A percentile compares a stretch with the other conserved stretches of the same genome.
phyloP scores from a whole-genome alignment of 2,797 vertebrate genomes.

The Triplophysa bombifrons region DNA sequence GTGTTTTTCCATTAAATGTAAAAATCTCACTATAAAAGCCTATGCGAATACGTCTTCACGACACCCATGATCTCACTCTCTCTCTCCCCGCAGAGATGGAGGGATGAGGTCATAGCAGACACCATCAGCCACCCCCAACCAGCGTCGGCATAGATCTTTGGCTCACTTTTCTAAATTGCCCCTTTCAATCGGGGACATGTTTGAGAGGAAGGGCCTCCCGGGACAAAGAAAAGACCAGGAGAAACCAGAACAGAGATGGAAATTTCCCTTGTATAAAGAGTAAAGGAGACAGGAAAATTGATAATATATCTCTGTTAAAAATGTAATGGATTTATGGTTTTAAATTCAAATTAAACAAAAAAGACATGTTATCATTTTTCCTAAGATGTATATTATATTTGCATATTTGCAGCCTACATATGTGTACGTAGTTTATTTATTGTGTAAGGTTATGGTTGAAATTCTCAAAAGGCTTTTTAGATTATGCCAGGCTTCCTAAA shows the following conservation, averaged over 20 bases:
- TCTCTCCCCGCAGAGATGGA: conserved; percentile 58
- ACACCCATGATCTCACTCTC: conserved; percentile 75
- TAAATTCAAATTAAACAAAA: too few relatives aligned
- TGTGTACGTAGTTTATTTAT: background rate
- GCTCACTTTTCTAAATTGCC: conserved; percentile 56
- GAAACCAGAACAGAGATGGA: conserved; percentile 31
- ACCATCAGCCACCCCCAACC: conserved; percentile 52
- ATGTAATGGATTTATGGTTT: too few relatives aligned
- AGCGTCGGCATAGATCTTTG: conserved; percentile 50
- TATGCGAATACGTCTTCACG: conserved; percentile 67
- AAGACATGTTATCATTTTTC: background rate
- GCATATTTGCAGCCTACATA: background rate
- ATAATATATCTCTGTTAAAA: background rate
- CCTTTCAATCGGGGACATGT: conserved; percentile 36
- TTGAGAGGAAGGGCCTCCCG: conserved; percentile 42
- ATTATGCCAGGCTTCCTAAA: background rate
- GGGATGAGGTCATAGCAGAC: conserved; percentile 74
- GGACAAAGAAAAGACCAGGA: conserved; percentile 47
- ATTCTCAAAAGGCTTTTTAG: background rate
- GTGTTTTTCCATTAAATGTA: background rate
- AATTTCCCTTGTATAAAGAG: conserved; percentile 23
- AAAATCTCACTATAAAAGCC: background rate
- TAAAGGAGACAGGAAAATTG: conserved; percentile 38
- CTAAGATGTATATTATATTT: too few relatives aligned
- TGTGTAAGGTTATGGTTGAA: background rate